Conservation (phyloP, 1,140 invertebrate genomes). For the Macrotrachela quadricornifera region DNA sequence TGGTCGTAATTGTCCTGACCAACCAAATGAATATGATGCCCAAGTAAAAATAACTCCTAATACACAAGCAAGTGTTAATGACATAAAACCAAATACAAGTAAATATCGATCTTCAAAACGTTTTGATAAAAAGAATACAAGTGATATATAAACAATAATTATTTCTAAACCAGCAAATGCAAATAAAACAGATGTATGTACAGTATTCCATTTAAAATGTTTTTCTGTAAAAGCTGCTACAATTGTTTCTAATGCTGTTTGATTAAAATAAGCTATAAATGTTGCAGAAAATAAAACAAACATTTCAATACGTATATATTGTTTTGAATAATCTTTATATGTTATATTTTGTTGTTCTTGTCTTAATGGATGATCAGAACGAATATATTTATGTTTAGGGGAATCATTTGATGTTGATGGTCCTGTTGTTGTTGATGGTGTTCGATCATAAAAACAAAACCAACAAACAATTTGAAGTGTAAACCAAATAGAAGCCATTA, state of each 20-base stretch:
- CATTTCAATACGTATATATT: slow-evolving; percentile 12
- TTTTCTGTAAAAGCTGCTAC: slow-evolving; percentile 6
- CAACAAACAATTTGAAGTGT: slow-evolving; percentile 5
- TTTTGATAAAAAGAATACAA: slow-evolving; percentile 1
- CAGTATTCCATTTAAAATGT: slow-evolving; percentile 1
- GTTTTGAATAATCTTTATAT: background rate
- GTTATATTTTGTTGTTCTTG: background rate
- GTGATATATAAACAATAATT: background rate
- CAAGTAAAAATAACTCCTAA: too few relatives aligned
- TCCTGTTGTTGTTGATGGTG: background rate
- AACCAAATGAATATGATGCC: too few relatives aligned
- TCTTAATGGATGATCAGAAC: too few relatives aligned
- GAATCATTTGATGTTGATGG: background rate
- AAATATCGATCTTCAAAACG: background rate
- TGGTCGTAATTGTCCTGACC: too few relatives aligned
- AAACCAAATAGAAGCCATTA: slow-evolving; percentile 6
- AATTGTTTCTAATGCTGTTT: slow-evolving; percentile 12
- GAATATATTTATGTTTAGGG: background rate
- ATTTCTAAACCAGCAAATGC: slow-evolving; percentile 1
- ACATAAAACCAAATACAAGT: background rate
- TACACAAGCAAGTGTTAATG: background rate
- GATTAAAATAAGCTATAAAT: slow-evolving; percentile 14
- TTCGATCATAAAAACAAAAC: background rate
- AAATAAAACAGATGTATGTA: slow-evolving; percentile 7
- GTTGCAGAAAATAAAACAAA: slow-evolving; percentile 10